Evolutionary conservation across 2,888 invertebrate species (phyloP).

Genomic region (Eristalinus aeneus): DNA sequence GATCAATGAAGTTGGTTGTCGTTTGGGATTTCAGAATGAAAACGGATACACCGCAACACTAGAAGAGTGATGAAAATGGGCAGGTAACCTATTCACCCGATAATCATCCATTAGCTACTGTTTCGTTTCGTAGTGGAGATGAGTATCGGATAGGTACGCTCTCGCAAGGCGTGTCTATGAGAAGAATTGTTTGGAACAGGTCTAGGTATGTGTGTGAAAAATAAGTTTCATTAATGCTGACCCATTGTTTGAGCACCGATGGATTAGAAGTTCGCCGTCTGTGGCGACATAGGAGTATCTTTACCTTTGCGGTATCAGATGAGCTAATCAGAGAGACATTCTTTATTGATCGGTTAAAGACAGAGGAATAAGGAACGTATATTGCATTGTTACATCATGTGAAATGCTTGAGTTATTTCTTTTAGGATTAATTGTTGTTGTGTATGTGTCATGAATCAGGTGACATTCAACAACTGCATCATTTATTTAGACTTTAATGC

Average conservation of each 20-base stretch:
- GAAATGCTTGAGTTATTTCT: conserved; percentile 9
- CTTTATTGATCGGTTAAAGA: conserved; percentile 40
- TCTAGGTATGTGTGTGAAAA: conserved; percentile 54
- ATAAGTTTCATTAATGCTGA: conserved; percentile 66
- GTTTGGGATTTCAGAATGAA: conserved; percentile 57
- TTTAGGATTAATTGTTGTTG: conserved; percentile 41
- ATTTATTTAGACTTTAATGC: no score
- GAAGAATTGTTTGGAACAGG: not conserved
- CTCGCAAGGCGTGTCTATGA: conserved; percentile 2
- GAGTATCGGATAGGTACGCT: conserved; percentile 18
- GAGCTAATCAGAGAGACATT: conserved; percentile 45
- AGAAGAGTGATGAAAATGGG: conserved; percentile 65
- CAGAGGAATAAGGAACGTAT: not conserved
- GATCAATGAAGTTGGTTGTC: not conserved
- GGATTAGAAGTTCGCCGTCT: conserved; percentile 62
- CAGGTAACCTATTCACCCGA: conserved; percentile 65
- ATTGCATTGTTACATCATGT: conserved; percentile 1
- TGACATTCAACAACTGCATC: not conserved
- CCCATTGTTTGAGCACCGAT: conserved; percentile 48
- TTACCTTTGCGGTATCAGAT: conserved; percentile 43
- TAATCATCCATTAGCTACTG: conserved; percentile 71
- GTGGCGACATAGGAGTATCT: conserved; percentile 37
- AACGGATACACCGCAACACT: conserved; percentile 46
- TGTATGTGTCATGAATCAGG: not conserved
- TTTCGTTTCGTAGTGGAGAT: conserved; percentile 54